phyloP scores from a whole-genome alignment of 2,888 invertebrate genomes.

The Scotopteryx bipunctaria region DNA sequence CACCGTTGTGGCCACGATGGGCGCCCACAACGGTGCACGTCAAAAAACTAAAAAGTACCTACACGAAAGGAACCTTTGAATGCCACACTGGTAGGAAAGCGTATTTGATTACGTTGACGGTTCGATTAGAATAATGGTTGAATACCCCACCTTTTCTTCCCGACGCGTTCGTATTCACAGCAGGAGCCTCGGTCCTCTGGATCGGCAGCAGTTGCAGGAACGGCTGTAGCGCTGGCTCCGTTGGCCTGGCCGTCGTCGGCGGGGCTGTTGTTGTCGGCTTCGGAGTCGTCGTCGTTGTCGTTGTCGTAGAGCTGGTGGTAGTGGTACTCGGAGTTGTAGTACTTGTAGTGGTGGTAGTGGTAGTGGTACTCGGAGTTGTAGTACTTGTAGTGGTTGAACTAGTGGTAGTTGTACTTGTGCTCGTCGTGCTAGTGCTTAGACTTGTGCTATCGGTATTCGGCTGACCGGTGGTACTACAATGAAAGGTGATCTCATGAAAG shows the following conservation, averaged over 20 bases:
- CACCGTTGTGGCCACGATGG: too few relatives aligned
- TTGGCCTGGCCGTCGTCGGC: conserved; percentile 35
- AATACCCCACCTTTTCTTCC: conserved; percentile 62
- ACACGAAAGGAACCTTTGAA: too few relatives aligned
- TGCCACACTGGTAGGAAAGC: too few relatives aligned
- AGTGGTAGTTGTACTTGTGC: conserved; percentile 53
- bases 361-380: conserved; percentile 59
- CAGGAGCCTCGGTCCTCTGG: conserved; percentile 52
- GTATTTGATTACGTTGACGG: too few relatives aligned
- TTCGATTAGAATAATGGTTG: too few relatives aligned
- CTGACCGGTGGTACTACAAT: conserved; percentile 59
- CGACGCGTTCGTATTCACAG: conserved; percentile 46
- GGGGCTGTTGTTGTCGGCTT: conserved; percentile 42
- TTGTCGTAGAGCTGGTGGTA: conserved; percentile 71
- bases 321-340: conserved; percentile 66
- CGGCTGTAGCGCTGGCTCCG: conserved; percentile 56
- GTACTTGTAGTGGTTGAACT: conserved; percentile 63
- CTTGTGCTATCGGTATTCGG: conserved; percentile 59
- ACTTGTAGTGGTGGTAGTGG: conserved; percentile 69
- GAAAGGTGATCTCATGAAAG: conserved; percentile 32
- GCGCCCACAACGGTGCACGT: too few relatives aligned
- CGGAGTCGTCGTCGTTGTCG: conserved; percentile 62
- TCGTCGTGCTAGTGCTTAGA: conserved; percentile 55
- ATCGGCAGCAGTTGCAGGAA: conserved; percentile 76
- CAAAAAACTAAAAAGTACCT: too few relatives aligned